Evolutionary conservation across 2,888 invertebrate genomes (phyloP).

Genomic region (Aromia moschata): DNA sequence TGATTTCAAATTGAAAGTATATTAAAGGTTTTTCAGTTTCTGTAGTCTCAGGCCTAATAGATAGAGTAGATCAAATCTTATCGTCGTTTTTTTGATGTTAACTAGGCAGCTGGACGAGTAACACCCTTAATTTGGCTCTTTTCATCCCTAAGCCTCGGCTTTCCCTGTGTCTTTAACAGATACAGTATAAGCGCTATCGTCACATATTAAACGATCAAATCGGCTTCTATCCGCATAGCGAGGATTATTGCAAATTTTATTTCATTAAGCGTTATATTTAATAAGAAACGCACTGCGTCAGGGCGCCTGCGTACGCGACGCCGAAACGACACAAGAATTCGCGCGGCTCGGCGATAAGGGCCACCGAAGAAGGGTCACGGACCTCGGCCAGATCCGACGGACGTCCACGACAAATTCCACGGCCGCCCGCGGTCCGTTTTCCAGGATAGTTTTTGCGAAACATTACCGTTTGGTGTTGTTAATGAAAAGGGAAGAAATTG

Average conservation of each 20-base stretch:
- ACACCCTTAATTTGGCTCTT: too few species aligned
- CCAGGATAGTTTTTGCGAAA: conserved; percentile 10
- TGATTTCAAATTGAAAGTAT: too few species aligned
- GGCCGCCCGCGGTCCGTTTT: conserved; percentile 27
- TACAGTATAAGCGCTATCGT: too few species aligned
- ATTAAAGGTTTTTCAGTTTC: too few species aligned
- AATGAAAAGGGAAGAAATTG: conserved; percentile 5
- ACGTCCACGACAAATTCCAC: conserved; percentile 30
- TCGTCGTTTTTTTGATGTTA: too few species aligned
- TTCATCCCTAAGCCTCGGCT: too few species aligned
- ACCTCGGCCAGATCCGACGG: conserved; percentile 30
- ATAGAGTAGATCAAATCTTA: too few species aligned
- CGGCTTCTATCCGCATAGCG: too few species aligned
- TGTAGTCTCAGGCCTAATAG: too few species aligned
- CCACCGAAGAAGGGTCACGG: conserved; percentile 31
- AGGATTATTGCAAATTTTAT: conserved; percentile 30
- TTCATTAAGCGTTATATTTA: conserved; percentile 18
- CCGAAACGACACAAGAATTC: conserved; percentile 32
- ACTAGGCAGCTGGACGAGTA: too few species aligned
- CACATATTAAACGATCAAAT: too few species aligned
- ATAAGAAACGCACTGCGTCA: conserved; percentile 37
- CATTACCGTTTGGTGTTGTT: conserved; percentile 2
- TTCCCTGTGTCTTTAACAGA: too few species aligned
- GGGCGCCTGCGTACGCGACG: conserved; percentile 28
- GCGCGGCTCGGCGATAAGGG: conserved; percentile 30